Conservation (phyloP, 2,113 vertebrate species). For the Colossoma macropomum region DNA sequence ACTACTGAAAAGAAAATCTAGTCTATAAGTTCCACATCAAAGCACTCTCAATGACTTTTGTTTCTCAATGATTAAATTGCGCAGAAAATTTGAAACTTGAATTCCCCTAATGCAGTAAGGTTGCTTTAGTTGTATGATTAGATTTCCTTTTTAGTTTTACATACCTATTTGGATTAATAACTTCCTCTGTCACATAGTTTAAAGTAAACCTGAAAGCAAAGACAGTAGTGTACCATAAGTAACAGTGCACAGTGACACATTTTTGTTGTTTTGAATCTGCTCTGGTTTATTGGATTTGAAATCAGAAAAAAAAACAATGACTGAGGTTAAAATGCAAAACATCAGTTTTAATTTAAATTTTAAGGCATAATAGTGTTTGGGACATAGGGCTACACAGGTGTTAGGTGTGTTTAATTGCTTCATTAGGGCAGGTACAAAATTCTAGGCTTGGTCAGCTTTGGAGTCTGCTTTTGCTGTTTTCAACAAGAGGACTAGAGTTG, state of each 20-base stretch:
- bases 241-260: background rate
- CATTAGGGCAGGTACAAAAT: too few relatives aligned
- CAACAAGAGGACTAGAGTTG: too few relatives aligned
- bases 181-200: constrained; percentile 86
- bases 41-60: too few relatives aligned
- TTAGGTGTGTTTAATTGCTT: too few relatives aligned
- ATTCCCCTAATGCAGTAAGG: background rate
- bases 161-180: constrained; percentile 87
- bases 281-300: background rate
- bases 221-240: constrained; percentile 2
- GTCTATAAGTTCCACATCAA: too few relatives aligned
- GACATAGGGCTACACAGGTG: too few relatives aligned
- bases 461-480: too few relatives aligned
- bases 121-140: background rate
- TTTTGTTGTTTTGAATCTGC: background rate
- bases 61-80: background rate
- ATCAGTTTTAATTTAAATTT: too few relatives aligned
- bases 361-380: too few relatives aligned
- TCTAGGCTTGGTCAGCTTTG: too few relatives aligned
- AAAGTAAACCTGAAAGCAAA: constrained; percentile 82
- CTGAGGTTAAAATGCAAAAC: background rate
- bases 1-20: too few relatives aligned
- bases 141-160: background rate
- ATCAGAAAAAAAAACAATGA: background rate
- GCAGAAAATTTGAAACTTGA: background rate